phyloP scores from a whole-genome alignment of 2,888 invertebrate species.

The Sepiola atlantica region DNA sequence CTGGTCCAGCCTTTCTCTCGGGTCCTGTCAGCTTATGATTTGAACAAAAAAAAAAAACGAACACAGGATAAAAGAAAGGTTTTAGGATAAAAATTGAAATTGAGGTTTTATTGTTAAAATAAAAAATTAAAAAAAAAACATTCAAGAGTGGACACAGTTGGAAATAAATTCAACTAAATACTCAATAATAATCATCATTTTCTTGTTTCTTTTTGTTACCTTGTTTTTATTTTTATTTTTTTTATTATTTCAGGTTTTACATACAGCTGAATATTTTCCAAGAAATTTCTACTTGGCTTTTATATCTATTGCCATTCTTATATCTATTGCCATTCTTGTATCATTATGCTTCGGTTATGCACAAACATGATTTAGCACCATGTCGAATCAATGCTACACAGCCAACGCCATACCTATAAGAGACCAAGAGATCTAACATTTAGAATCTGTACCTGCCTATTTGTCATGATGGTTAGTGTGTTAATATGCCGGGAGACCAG shows the following conservation, averaged over 20 bases:
- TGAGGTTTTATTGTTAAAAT: conserved; percentile 43
- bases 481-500: too few relatives aligned
- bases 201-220: background rate
- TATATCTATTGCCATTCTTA: too few relatives aligned
- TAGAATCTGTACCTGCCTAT: too few relatives aligned
- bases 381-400: too few relatives aligned
- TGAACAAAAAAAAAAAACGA: background rate
- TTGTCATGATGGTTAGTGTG: too few relatives aligned
- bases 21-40: background rate
- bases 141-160: background rate
- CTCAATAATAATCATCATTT: background rate
- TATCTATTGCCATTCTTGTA: too few relatives aligned
- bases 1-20: background rate
- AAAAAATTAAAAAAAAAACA: background rate
- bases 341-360: too few relatives aligned
- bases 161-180: conserved; percentile 41
- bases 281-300: background rate
- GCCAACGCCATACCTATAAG: too few relatives aligned
- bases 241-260: background rate
- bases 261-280: background rate
- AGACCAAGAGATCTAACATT: too few relatives aligned
- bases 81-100: conserved; percentile 35
- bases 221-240: background rate
- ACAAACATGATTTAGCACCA: too few relatives aligned
- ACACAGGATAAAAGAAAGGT: background rate